A percentile compares a stretch with the other conserved stretches of the same genome.
Evolutionary conservation across 2,888 invertebrate species (phyloP).

Genomic region (Drosophila recens): DNA sequence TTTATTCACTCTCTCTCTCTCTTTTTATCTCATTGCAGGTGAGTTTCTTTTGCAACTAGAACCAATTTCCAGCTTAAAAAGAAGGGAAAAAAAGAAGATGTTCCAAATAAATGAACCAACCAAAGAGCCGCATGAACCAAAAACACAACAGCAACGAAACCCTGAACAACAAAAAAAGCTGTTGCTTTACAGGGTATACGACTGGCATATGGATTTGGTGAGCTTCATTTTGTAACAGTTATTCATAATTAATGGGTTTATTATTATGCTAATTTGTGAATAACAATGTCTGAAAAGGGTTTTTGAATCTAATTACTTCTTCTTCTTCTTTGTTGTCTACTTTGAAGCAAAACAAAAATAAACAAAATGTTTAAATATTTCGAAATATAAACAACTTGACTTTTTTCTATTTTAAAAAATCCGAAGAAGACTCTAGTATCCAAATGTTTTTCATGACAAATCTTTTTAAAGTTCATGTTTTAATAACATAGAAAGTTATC

Average conservation of each 20-base stretch:
- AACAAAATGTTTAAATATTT: too few species aligned
- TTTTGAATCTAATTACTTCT: too few species aligned
- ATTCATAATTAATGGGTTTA: not conserved
- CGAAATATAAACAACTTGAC: too few species aligned
- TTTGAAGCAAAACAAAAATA: too few species aligned
- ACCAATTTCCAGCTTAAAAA: constrained; percentile 30
- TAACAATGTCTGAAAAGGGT: too few species aligned
- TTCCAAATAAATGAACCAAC: constrained; percentile 18
- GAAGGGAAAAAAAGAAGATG: not conserved
- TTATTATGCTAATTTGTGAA: not conserved
- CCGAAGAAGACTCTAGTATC: too few species aligned
- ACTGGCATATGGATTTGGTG: constrained; percentile 26
- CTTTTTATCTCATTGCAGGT: constrained; percentile 46
- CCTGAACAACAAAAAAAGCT: constrained; percentile 15
- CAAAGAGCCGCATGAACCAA: constrained; percentile 17
- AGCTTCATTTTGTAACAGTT: constrained; percentile 19
- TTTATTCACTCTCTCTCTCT: not conserved
- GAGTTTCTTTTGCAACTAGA: constrained; percentile 44
- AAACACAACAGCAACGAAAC: not conserved
- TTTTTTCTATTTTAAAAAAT: too few species aligned
- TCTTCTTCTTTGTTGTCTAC: too few species aligned
- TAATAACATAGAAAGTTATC: too few species aligned
- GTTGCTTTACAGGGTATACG: constrained; percentile 21
- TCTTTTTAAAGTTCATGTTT: too few species aligned
- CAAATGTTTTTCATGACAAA: too few species aligned